Conservation (phyloP, 2,113 vertebrate species). For the Gobio gobio region DNA sequence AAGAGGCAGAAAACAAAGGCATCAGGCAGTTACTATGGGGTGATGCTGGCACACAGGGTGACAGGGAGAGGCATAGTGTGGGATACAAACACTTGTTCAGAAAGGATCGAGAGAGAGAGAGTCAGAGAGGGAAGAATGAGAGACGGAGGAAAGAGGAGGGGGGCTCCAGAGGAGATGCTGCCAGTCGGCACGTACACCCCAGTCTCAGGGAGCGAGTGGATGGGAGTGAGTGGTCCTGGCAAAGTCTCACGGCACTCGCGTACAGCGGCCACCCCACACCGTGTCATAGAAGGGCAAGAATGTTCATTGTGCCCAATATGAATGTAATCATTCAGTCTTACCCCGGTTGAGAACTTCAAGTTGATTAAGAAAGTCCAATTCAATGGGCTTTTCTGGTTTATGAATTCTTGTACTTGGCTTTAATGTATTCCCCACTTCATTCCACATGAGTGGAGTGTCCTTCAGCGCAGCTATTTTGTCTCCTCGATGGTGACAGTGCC, state of each 20-base stretch:
- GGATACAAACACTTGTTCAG: constrained; percentile 34
- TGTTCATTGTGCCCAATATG: constrained; percentile 68
- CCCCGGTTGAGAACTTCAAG: constrained; percentile 55
- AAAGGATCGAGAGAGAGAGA: constrained; percentile 15
- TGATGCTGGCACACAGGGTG: constrained; percentile 59
- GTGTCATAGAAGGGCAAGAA: constrained; percentile 63
- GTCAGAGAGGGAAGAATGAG: constrained; percentile 32
- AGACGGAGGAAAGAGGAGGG: constrained; percentile 20
- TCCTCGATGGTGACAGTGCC: neutral
- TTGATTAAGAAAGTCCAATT: constrained; percentile 54
- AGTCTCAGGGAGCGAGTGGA: neutral
- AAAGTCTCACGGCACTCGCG: constrained; percentile 60
- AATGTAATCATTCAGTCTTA: constrained; percentile 71
- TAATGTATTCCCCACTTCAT: constrained; percentile 26
- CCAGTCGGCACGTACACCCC: constrained; percentile 73
- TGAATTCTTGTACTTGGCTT: constrained; percentile 28
- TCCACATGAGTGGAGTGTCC: constrained; percentile 13
- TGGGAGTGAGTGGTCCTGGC: neutral
- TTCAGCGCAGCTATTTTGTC: constrained; percentile 10
- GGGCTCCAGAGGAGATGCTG: constrained; percentile 65
- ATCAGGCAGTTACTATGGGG: constrained; percentile 61
- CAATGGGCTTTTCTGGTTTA: constrained; percentile 38
- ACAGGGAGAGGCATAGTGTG: constrained; percentile 28
- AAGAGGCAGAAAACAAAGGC: constrained; percentile 50
- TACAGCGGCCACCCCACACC: constrained; percentile 53